Base-by-base conservation (phyloP, 1,140 invertebrate genomes). In the Luehdorfia chinensis region DNA sequence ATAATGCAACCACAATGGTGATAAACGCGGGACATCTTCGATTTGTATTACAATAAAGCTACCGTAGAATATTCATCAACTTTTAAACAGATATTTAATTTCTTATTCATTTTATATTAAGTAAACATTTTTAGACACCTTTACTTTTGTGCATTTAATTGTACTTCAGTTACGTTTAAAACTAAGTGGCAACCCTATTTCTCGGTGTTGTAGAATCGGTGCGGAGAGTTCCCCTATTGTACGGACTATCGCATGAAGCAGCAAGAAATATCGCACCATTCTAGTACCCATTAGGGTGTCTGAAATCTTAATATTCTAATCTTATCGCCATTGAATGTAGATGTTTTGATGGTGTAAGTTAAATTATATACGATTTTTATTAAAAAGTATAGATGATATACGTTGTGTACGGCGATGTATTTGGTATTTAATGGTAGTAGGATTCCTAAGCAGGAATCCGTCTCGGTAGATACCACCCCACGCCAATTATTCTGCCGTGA, bases 291-390 rank as follows among this genome's bases (percentile, higher is more conserved):
- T 71, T 72, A 59, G 65, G 62, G 58, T 57, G 46, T 47, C 49
- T 61, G 59, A 75, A 52, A 54, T 67, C 59, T 70, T 75, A 60
- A 70, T 75, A 70, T 75, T 75, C 66, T 66, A 73, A 68, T 66
- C 60, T 67, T 70, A 66, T 71, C 51, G 45, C 54, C 32, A 25
- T 47, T 55, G 34, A 46, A 37, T 37, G 34, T 37, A 37, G 34
- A 21, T 11, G 34, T 37, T 21, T 2, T 21, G 34, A 37, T 19
- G 9, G 34, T 37, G 34, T 37, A 37, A 37, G 18, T 37, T 23
- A 16, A 37, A 37, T 37, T 37, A 37, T 37, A 37, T 18, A 9
- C 18, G 34, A 15, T 37, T 21, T 37, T 37, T 37, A 37, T 37
- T 37, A 37, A 37, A 16, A 37, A 37, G 34, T 21, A 37, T 37